Evolutionary conservation across 2,113 vertebrate species (phyloP).

Genomic region (Bufo gargarizans): DNA sequence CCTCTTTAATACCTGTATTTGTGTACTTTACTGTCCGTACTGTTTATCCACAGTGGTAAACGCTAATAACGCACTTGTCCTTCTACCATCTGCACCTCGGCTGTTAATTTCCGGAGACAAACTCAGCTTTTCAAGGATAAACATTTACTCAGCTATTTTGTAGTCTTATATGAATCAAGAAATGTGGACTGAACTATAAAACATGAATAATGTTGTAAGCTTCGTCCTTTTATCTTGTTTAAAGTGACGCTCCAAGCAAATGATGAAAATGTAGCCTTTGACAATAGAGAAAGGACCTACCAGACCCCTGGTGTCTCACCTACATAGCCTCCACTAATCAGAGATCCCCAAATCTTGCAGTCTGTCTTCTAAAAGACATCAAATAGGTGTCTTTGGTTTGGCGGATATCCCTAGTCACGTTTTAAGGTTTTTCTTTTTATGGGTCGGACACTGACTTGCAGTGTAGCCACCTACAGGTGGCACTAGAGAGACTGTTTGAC

Average conservation of each 20-base stretch:
- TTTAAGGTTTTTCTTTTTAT: no score
- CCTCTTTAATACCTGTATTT: not conserved
- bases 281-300: no score
- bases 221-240: not conserved
- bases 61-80: not conserved
- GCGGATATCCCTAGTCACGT: no score
- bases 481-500: no score
- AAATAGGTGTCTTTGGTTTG: no score
- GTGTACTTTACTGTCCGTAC: not conserved
- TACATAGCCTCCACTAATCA: no score
- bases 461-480: no score
- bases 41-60: not conserved
- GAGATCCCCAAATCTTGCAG: no score
- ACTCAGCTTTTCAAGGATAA: not conserved
- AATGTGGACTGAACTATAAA: not conserved
- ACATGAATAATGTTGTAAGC: not conserved
- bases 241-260: not conserved
- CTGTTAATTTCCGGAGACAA: slow-evolving; percentile 40
- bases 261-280: not conserved
- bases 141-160: slow-evolving; percentile 2
- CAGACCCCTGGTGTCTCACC: no score
- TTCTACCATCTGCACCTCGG: slow-evolving; percentile 4
- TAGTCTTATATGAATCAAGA: not conserved
- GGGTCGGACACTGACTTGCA: no score
- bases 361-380: no score